These are phyloP conservation scores for Chydorus sphaericus DNA, from an alignment of 2,888 invertebrate genomes.

Conservation along the genomic window DNA sequence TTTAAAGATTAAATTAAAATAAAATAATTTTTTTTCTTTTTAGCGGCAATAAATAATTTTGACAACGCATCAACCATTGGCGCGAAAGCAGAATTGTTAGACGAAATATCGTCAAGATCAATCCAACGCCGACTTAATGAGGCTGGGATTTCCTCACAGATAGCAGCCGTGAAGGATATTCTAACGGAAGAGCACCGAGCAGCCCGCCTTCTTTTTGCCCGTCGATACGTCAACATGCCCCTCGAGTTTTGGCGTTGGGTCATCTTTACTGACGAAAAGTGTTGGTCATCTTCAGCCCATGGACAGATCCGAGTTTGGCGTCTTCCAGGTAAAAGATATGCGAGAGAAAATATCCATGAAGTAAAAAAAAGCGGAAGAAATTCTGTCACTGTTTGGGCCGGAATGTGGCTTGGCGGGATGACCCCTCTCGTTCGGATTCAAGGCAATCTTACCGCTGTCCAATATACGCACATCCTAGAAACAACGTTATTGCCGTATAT, in stretches of 20 bases:
- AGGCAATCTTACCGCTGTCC: not conserved
- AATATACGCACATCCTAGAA: not conserved
- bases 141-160: not conserved
- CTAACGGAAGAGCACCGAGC: not conserved
- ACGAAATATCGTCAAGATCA: not conserved
- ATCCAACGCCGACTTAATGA: not conserved
- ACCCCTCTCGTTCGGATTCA: not conserved
- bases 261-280: conserved; percentile 1
- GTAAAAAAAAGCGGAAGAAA: not conserved
- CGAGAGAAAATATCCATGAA: not conserved
- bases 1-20: not conserved
- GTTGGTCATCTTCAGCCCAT: not conserved
- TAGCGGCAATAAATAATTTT: not conserved
- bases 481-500: not conserved
- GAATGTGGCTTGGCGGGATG: not conserved
- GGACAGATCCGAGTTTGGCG: not conserved
- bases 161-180: not conserved
- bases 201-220: not conserved
- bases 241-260: conserved; percentile 1
- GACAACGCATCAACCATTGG: not conserved
- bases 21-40: not conserved
- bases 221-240: not conserved
- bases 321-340: not conserved
- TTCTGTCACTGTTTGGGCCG: not conserved
- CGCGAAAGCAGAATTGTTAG: not conserved